A percentile compares a stretch with the other conserved stretches of the same genome.
These are phyloP conservation scores for Nymphalis c-album DNA, from an alignment of 2,888 invertebrate genomes.

Conservation along the genomic window DNA sequence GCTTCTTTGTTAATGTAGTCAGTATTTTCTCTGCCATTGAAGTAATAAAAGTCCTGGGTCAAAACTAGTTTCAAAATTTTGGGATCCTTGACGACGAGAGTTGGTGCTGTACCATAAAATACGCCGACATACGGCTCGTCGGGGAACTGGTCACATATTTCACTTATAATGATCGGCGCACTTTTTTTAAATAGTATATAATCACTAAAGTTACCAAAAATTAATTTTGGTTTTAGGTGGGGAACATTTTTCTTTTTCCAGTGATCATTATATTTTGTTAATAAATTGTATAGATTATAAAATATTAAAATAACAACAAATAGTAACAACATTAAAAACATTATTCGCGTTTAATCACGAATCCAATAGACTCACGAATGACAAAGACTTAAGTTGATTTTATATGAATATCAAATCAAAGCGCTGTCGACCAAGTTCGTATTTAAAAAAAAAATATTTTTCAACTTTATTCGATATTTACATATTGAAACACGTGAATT, in stretches of 20 bases:
- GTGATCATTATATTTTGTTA: constrained; percentile 41
- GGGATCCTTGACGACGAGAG: constrained; percentile 58
- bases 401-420: no score
- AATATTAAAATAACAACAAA: no score
- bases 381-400: no score
- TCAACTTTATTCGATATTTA: no score
- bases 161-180: constrained; percentile 43
- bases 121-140: constrained; percentile 58
- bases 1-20: constrained; percentile 53
- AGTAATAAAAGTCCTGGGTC: constrained; percentile 64
- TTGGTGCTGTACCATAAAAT: constrained; percentile 60
- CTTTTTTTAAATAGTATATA: constrained; percentile 51
- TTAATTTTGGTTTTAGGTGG: constrained; percentile 45
- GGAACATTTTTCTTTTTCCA: constrained; percentile 59
- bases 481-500: no score
- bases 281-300: no score
- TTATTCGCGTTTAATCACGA: no score
- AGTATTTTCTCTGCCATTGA: constrained; percentile 55
- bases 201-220: constrained; percentile 60
- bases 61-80: constrained; percentile 56
- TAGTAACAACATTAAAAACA: no score
- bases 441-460: no score
- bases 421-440: no score
- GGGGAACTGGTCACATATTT: constrained; percentile 54
- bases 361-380: no score